Evolutionary conservation across 2,888 invertebrate species (phyloP).

Genomic region (Eudemis profundana): DNA sequence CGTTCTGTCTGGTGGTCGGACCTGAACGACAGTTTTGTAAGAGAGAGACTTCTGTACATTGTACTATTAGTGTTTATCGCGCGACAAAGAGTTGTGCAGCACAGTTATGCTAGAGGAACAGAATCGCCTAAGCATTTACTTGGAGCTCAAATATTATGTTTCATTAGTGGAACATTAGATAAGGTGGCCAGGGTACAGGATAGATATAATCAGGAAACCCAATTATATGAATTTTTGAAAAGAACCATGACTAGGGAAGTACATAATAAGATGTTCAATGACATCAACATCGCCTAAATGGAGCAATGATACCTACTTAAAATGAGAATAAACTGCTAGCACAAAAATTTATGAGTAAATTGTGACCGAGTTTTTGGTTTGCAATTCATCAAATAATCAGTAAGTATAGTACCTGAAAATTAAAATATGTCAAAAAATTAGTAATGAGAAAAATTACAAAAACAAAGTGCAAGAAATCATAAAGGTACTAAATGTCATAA

Average conservation of each 20-base stretch:
- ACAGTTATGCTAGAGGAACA: no score
- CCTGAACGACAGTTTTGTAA: no score
- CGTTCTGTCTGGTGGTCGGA: no score
- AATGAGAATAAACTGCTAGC: not conserved
- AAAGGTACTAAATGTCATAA: constrained; percentile 34
- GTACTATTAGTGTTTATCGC: no score
- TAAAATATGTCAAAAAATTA: constrained; percentile 9
- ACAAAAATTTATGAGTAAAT: not conserved
- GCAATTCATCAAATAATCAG: constrained; percentile 5
- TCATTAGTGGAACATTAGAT: not conserved
- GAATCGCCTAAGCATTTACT: no score
- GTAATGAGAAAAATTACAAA: not conserved
- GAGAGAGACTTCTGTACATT: no score
- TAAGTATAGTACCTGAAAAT: constrained; percentile 22
- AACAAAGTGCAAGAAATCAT: constrained; percentile 21
- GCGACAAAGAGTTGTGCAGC: no score
- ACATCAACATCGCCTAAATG: not conserved
- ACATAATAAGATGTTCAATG: not conserved
- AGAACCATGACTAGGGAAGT: not conserved
- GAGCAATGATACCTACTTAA: not conserved
- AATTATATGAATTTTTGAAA: not conserved
- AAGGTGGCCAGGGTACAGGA: no score
- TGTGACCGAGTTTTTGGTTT: not conserved
- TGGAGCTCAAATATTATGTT: not conserved
- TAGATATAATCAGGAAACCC: no score